phyloP scores from a whole-genome alignment of 37 sponge, comb jelly and placozoan genomes.

The Diacarnus erythraeanus region DNA sequence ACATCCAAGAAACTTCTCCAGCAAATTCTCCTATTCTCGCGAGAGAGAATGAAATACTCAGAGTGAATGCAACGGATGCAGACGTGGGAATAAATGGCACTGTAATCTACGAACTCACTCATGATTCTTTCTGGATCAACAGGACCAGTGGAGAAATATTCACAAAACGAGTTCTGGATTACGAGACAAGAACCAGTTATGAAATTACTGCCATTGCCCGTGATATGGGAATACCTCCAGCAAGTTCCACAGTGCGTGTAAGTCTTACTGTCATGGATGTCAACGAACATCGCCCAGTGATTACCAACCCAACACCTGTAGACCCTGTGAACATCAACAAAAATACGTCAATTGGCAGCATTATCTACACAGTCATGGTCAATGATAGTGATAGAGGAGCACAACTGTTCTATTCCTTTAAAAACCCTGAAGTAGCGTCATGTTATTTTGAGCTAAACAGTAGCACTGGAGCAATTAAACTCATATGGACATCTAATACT shows the following conservation, averaged over 20 bases:
- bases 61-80: slow-evolving; percentile 52
- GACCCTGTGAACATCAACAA: not conserved
- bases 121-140: slow-evolving; percentile 31
- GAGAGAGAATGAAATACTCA: not conserved
- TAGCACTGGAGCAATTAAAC: slow-evolving; percentile 28
- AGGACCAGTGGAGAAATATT: slow-evolving; percentile 16
- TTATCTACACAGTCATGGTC: slow-evolving; percentile 25
- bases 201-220: slow-evolving; percentile 26
- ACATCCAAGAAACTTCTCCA: slow-evolving; percentile 36
- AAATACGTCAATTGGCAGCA: not conserved
- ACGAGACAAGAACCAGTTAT: slow-evolving; percentile 3
- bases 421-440: not conserved
- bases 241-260: slow-evolving; percentile 1
- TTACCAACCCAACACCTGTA: not conserved
- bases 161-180: slow-evolving; percentile 12
- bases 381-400: slow-evolving; percentile 41
- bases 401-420: slow-evolving; percentile 36
- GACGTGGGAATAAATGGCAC: slow-evolving; percentile 27
- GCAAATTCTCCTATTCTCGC: not conserved
- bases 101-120: slow-evolving; percentile 16
- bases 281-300: slow-evolving; percentile 44
- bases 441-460: slow-evolving; percentile 12
- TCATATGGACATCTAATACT: slow-evolving; percentile 4
- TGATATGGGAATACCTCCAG: slow-evolving; percentile 7
- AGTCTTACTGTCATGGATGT: slow-evolving; percentile 29